Conservation (phyloP, 2,797 vertebrate species). For the Allobates femoralis region DNA sequence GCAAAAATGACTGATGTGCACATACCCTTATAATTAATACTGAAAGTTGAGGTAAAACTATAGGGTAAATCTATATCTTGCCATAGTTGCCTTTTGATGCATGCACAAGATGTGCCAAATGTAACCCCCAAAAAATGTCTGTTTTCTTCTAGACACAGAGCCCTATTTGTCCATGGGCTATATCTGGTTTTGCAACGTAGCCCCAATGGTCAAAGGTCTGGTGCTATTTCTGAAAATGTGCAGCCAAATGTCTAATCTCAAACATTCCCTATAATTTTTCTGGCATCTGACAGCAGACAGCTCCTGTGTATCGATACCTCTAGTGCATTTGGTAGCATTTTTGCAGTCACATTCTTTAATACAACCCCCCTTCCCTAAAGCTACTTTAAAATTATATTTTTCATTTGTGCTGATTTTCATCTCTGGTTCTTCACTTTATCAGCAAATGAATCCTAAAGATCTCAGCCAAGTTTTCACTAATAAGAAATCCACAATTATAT, state of each 20-base stretch:
- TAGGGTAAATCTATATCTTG: no score
- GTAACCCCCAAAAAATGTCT: no score
- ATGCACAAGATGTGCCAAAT: no score
- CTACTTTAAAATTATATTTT: constrained; percentile 29
- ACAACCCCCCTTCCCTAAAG: not conserved
- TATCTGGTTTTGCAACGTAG: no score
- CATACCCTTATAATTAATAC: no score
- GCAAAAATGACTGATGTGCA: no score
- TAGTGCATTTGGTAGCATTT: not conserved
- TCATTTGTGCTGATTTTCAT: constrained; percentile 6
- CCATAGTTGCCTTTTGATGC: no score
- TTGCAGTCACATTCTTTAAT: not conserved
- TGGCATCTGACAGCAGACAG: not conserved
- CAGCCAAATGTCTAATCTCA: not conserved
- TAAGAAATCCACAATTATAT: not conserved
- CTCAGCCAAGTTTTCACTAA: not conserved
- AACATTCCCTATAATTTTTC: not conserved
- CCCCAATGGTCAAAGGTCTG: not conserved
- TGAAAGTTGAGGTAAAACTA: no score
- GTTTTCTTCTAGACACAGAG: no score
- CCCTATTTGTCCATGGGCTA: no score
- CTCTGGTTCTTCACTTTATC: not conserved
- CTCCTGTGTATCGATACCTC: not conserved
- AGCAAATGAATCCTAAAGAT: not conserved
- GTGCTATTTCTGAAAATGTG: not conserved